A percentile compares a stretch with the other conserved stretches of the same genome.
These are phyloP conservation scores for Melanotaenia maccullochi DNA, from an alignment of 2,797 vertebrate genomes.

Conservation along the genomic window DNA sequence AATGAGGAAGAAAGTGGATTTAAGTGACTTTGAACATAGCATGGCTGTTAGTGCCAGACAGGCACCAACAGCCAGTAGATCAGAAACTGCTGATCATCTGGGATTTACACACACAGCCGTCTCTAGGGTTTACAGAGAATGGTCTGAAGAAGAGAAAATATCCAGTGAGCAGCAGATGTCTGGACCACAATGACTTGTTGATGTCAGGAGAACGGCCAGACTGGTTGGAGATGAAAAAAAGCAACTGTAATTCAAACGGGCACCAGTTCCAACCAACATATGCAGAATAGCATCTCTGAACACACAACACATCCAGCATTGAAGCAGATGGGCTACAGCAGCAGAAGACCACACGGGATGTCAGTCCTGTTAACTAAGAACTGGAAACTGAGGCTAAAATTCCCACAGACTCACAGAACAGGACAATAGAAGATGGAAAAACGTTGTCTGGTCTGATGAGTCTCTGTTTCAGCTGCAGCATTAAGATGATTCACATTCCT, in stretches of 20 bases:
- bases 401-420: too few relatives aligned
- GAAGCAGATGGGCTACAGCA: too few relatives aligned
- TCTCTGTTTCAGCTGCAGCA: too few relatives aligned
- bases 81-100: background rate
- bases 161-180: background rate
- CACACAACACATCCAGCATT: background rate
- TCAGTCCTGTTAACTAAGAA: too few relatives aligned
- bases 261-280: too few relatives aligned
- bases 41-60: background rate
- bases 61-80: too few relatives aligned
- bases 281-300: background rate
- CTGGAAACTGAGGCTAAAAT: too few relatives aligned
- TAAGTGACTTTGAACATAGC: background rate
- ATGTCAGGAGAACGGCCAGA: background rate
- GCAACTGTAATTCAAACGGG: background rate
- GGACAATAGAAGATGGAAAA: too few relatives aligned
- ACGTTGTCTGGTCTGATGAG: too few relatives aligned
- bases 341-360: too few relatives aligned
- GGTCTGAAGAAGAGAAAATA: background rate
- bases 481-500: too few relatives aligned
- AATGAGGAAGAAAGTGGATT: background rate
- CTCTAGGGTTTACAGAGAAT: background rate
- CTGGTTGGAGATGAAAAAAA: background rate
- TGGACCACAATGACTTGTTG: background rate
- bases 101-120: background rate